Conservation (phyloP, 2,797 vertebrate genomes). For the Halcyon chelicuti region DNA sequence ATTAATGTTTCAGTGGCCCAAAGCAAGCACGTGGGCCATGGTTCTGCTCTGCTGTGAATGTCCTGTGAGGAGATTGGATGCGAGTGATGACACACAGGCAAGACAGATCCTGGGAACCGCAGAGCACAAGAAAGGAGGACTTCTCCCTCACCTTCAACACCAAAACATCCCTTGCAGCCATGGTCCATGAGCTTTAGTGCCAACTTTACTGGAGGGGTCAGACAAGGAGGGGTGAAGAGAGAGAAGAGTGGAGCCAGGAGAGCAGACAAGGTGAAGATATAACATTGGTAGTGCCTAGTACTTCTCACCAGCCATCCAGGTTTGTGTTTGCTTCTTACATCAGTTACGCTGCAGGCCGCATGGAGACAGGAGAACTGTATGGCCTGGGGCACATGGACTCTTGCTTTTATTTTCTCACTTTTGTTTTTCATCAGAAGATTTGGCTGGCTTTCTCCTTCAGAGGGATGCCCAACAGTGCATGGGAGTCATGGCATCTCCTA, state of each 20-base stretch:
- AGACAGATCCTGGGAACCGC: neutral
- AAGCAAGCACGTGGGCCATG: neutral
- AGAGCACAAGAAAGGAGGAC: neutral
- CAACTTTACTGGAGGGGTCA: neutral
- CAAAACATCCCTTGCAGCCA: neutral
- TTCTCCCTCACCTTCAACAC: neutral
- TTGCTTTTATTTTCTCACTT: neutral
- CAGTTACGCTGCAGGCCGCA: neutral
- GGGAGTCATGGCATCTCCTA: neutral
- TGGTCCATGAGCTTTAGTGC: neutral
- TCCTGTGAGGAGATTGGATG: neutral
- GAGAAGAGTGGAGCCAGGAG: neutral
- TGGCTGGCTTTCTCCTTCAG: neutral
- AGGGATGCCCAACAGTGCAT: neutral
- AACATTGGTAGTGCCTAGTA: neutral
- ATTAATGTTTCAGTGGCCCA: neutral
- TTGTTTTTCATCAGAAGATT: neutral
- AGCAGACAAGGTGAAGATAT: neutral
- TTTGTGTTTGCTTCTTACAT: neutral
- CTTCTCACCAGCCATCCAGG: neutral
- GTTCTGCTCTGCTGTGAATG: neutral
- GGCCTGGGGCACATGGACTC: neutral
- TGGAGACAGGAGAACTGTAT: neutral
- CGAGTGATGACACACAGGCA: accelerated
- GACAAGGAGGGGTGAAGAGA: neutral